These are phyloP conservation scores for Cariama cristata DNA, from an alignment of 2,113 vertebrate species.

Conservation along the genomic window DNA sequence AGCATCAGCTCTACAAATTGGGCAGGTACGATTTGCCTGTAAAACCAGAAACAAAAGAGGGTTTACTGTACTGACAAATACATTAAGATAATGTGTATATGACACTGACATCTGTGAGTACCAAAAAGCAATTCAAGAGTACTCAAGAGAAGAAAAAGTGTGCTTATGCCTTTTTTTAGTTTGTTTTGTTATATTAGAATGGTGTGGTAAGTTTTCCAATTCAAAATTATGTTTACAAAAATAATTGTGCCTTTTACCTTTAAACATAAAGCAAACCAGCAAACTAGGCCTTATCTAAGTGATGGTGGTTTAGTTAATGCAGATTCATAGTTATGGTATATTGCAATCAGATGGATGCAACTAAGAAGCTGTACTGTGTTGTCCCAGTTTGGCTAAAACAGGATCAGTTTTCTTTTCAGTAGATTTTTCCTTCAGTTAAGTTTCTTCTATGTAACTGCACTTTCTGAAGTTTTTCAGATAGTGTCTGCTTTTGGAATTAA, in stretches of 20 bases:
- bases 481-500: no score
- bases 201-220: background rate
- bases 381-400: no score
- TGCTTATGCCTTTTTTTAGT: background rate
- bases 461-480: no score
- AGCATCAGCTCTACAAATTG: slow-evolving; percentile 97
- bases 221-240: background rate
- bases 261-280: background rate
- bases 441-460: no score
- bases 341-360: background rate
- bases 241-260: background rate
- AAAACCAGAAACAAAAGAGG: slow-evolving; percentile 40
- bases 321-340: background rate
- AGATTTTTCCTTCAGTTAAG: no score
- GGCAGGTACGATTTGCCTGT: slow-evolving; percentile 96
- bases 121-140: background rate
- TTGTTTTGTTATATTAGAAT: background rate
- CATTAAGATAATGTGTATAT: background rate
- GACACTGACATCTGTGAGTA: background rate
- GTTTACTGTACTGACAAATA: background rate
- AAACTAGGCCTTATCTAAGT: background rate
- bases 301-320: background rate
- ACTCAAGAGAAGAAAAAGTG: background rate
- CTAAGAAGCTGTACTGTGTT: background rate
- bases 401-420: no score